These are phyloP conservation scores for Drosophila demipolita DNA, from an alignment of 2,888 invertebrate species.

Conservation along the genomic window DNA sequence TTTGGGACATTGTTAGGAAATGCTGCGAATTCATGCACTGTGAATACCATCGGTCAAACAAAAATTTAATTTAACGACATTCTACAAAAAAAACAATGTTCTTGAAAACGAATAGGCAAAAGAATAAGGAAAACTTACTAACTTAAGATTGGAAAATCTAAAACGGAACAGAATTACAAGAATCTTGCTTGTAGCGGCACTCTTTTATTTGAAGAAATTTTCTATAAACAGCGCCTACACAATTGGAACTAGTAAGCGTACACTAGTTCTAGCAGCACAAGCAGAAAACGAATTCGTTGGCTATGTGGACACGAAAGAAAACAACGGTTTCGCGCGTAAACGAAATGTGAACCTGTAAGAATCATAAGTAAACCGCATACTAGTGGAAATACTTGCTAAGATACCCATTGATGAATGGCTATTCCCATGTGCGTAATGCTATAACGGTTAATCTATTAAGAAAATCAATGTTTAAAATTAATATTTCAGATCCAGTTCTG, in stretches of 20 bases:
- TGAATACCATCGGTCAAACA: neutral
- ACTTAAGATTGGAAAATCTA: conserved; percentile 16
- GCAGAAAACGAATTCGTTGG: conserved; percentile 17
- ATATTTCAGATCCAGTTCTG: conserved; percentile 35
- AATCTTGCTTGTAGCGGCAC: neutral
- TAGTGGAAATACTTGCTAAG: conserved; percentile 30
- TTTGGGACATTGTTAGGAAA: neutral
- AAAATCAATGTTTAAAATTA: neutral
- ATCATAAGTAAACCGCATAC: neutral
- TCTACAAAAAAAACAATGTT: conserved; percentile 5
- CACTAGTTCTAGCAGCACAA: neutral
- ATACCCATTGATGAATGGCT: conserved; percentile 48
- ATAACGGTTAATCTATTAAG: too few species aligned
- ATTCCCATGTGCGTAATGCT: conserved; percentile 36
- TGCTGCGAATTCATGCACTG: conserved; percentile 5
- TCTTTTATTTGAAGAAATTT: conserved; percentile 30
- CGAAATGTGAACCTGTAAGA: conserved; percentile 12
- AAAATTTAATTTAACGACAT: conserved; percentile 6
- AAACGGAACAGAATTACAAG: neutral
- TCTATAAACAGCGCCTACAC: neutral
- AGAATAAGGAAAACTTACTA: conserved; percentile 1
- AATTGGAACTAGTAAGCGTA: conserved; percentile 13
- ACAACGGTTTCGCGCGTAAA: rapidly evolving
- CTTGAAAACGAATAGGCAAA: conserved; percentile 6
- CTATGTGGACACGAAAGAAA: conserved; percentile 4